These are phyloP conservation scores for Agrotis puta DNA, from an alignment of 2,888 invertebrate species.

Conservation along the genomic window DNA sequence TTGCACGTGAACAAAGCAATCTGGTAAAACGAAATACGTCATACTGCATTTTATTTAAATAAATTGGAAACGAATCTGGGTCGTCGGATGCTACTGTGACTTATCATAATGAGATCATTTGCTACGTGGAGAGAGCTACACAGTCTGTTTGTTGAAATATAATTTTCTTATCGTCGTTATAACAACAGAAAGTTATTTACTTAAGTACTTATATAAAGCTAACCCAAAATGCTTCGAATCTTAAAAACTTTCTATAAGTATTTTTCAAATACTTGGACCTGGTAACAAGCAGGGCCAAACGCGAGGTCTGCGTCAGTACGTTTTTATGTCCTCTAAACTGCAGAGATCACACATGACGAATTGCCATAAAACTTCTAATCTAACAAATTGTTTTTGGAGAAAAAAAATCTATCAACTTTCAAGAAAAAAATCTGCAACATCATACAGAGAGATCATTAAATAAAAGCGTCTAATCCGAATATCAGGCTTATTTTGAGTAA, in stretches of 20 bases:
- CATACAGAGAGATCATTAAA: no score
- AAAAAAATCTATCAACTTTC: no score
- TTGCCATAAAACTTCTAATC: background rate
- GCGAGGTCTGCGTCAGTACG: background rate
- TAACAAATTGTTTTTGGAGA: background rate
- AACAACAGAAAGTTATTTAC: background rate
- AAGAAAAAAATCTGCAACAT: background rate
- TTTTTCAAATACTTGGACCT: background rate
- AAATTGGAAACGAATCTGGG: constrained; percentile 52
- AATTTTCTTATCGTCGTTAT: constrained; percentile 1
- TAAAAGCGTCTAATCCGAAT: no score
- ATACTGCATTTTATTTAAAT: constrained; percentile 54
- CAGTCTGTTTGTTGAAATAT: constrained; percentile 6
- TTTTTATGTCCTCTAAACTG: background rate
- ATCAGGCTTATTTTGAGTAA: no score
- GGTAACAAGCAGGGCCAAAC: background rate
- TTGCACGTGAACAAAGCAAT: constrained; percentile 20
- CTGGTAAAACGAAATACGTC: constrained; percentile 18
- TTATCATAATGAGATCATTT: constrained; percentile 45
- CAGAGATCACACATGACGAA: background rate
- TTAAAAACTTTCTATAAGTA: background rate
- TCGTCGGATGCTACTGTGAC: constrained; percentile 44
- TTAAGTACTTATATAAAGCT: background rate
- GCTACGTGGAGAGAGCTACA: constrained; percentile 12
- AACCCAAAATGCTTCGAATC: background rate